A percentile compares a stretch with the other conserved stretches of the same genome.
phyloP scores from a whole-genome alignment of 2,797 vertebrate species.

The Anguilla marmorata region DNA sequence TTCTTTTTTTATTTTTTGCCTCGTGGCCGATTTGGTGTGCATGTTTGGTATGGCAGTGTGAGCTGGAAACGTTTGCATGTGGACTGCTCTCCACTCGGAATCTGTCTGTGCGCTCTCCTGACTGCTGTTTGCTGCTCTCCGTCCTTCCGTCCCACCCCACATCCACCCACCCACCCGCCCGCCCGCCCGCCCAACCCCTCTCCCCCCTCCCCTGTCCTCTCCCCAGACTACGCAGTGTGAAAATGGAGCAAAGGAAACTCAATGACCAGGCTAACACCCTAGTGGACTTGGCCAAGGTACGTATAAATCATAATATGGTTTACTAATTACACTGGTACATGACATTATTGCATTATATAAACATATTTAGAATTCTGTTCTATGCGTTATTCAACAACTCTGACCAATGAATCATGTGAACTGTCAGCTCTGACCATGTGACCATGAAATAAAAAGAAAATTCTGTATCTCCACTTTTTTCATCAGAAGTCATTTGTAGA shows the following conservation, averaged over 20 bases:
- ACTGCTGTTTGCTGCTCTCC: conserved; percentile 59
- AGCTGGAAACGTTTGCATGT: conserved; percentile 74
- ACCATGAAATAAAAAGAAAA: neutral
- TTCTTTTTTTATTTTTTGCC: conserved; percentile 33
- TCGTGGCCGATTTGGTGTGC: conserved; percentile 59
- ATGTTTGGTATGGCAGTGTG: conserved; percentile 71
- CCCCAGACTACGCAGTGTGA: conserved; percentile 86
- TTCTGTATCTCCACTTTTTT: neutral
- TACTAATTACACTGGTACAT: neutral
- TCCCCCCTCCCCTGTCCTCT: conserved; percentile 37
- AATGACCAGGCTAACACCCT: conserved; percentile 91
- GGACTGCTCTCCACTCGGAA: conserved; percentile 54
- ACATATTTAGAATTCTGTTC: neutral
- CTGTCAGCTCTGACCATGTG: neutral
- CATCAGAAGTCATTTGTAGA: neutral
- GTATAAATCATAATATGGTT: conserved; percentile 12
- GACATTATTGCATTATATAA: neutral
- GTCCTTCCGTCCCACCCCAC: conserved; percentile 25
- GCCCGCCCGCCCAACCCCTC: conserved; percentile 43
- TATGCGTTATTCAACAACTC: neutral
- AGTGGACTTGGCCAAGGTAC: conserved; percentile 89
- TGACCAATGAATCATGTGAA: neutral
- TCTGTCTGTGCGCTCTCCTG: conserved; percentile 51
- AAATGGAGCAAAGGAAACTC: conserved; percentile 93
- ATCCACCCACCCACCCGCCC: conserved; percentile 30